Base-by-base conservation (phyloP, 2,888 invertebrate species). In the Amiota mariae region DNA sequence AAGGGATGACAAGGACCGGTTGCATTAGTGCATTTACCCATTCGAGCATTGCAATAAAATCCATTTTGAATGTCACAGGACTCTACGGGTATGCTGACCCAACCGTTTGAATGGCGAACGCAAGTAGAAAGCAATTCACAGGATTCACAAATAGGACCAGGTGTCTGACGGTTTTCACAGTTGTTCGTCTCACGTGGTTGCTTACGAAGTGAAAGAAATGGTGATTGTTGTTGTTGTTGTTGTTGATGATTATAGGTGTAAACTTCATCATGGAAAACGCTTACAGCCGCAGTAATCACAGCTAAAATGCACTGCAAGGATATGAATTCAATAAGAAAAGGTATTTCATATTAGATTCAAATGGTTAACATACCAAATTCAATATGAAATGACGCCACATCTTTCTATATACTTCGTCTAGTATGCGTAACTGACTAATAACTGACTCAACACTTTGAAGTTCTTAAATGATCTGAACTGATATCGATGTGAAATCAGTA, bases 1-100 rank as follows among this genome's bases (percentile, higher is more conserved):
- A 89, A 88, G 0, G 89, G 89, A 82, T 90, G 89, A 68, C 90
- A 90, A 0, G 90, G 89, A 0, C 90, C 90, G 0, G 90, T 89
- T 2, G 80, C 78, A 78, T 89, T 88, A 12, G 89, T 88, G 71
- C 90, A 90, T 20, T 73, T 81, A 11, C 87, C 87, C 59, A 87
- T 72, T 0, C 85, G 85, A 0, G 84, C 78, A 75, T 90, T 89
- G 61, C 90, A 90, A 73, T 87, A 90, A 72, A 80, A 87, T 1
- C 89, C 90, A 9, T 85, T 86, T 48, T 87, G 85, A 10, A 84
- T 82, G 75, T 90, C 88, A 71, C 90, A 90, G 0, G 87, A 86
- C 57, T 90, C 89, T 2, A 90, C 88, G 0, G 89, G 89, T 54
- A 90, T 88, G 36, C 89, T 90, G 1, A 89, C 82, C 88, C 90